Base-by-base conservation (phyloP, 2,888 invertebrate species). In the Melanostoma mellinum region DNA sequence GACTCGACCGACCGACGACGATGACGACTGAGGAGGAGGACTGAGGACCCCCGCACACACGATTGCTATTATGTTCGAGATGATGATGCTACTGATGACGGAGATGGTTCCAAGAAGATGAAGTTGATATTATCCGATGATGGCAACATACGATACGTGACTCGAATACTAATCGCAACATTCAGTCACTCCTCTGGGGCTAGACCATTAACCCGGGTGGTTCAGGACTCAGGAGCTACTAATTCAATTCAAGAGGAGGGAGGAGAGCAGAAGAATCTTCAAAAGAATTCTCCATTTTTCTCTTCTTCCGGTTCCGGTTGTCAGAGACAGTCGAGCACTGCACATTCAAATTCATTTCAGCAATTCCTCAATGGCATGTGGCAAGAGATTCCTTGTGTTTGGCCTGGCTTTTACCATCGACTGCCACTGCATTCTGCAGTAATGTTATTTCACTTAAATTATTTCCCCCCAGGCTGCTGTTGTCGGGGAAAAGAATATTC, bases 91-190 rank as follows among this genome's bases (percentile, higher is more conserved):
- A 55, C 30, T 61, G 50, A 80, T 48, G 75, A 69, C 60, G 74
- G 44, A 58, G 65, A 60, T 58, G n/a, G 30, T 20, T 63, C 63
- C 38, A 63, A 46, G 48, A 38, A 63, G 73, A 53, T 74, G 78
- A 78, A 82, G 73, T 63, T 58, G 76, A 72, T 76, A 60, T 60
- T 55, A 75, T 44, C 67, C 63, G 55, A 65, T 69, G 79, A 74
- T 74, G 69, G 74, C 63, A 75, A 61, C 72, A 72, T 67, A 52
- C 68, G 42, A 65, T 65, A 78, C 82, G 82, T 82, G 82, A 78
- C 77, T 55, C 6, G 78, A 73, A 82, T 82, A 44, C 82, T 69
- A 82, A 82, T 38, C 46, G n/a, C 50, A 73, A 55, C 81, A 52
- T 55, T 72, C 20, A 20, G 50, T 8, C 38, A 52, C 10, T 58